phyloP scores from a whole-genome alignment of 1,140 invertebrate genomes.

The Chrysomallon squamiferum region DNA sequence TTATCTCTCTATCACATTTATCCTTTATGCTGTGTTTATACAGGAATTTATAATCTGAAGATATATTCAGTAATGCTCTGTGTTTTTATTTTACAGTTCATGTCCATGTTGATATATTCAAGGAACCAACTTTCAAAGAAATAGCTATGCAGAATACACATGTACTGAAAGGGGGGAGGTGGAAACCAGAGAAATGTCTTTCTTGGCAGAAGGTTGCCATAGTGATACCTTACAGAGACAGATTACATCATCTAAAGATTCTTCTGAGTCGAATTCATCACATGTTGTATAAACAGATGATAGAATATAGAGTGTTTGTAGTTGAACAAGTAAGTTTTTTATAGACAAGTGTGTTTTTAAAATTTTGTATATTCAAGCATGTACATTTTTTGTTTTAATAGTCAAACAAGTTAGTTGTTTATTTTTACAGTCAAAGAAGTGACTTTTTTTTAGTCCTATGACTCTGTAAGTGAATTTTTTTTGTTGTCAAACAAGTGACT shows the following conservation, averaged over 20 bases:
- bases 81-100: conserved; percentile 29
- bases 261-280: conserved; percentile 56
- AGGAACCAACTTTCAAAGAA: conserved; percentile 27
- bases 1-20: neutral
- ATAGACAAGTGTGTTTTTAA: neutral
- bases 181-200: conserved; percentile 75
- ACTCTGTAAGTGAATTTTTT: neutral
- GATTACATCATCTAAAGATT: conserved; percentile 62
- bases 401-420: neutral
- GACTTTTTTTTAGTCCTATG: neutral
- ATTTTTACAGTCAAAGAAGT: neutral
- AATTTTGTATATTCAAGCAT: neutral
- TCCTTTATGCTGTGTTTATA: neutral
- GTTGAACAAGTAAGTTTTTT: conserved; percentile 54
- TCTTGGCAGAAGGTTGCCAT: conserved; percentile 70
- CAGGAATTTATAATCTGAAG: neutral
- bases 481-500: no score
- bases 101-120: conserved; percentile 40
- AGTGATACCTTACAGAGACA: conserved; percentile 58
- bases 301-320: conserved; percentile 59
- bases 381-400: neutral
- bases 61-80: no score
- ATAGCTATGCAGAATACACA: conserved; percentile 32
- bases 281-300: conserved; percentile 54
- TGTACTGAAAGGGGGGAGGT: conserved; percentile 72